These are phyloP conservation scores for Cephalopachus bancanus DNA, from an alignment of 2,797 vertebrate species.

Conservation along the genomic window DNA sequence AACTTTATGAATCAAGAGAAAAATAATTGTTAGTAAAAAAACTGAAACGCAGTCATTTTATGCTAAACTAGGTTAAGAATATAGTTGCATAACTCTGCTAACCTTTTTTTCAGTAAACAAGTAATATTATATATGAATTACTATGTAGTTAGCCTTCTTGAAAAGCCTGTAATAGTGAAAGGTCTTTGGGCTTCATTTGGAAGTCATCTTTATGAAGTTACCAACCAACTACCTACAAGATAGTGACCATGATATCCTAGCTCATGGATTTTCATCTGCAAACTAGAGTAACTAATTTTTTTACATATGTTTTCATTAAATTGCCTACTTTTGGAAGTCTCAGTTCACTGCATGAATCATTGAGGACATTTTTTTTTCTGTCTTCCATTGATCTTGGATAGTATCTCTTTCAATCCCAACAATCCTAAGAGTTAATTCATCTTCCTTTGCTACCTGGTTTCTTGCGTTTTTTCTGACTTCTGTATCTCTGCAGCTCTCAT, in stretches of 20 bases:
- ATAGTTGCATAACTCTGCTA: neutral
- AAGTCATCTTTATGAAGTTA: neutral
- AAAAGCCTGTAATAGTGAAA: neutral
- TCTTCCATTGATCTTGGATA: too few species aligned
- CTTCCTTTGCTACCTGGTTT: too few species aligned
- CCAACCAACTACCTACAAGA: neutral
- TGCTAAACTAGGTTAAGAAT: neutral
- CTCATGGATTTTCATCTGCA: neutral
- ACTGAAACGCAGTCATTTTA: neutral
- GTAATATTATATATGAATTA: neutral
- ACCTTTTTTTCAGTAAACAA: constrained; percentile 48
- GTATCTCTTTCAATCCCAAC: too few species aligned
- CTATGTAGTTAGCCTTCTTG: neutral
- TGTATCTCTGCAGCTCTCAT: too few species aligned
- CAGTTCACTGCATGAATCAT: neutral
- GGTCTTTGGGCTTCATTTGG: neutral
- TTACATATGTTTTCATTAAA: neutral
- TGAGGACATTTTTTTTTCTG: too few species aligned
- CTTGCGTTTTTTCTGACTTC: too few species aligned
- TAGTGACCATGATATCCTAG: accelerated
- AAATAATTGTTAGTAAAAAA: constrained; percentile 25
- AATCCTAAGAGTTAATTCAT: too few species aligned
- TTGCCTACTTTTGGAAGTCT: neutral
- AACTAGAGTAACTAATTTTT: neutral
- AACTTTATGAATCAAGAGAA: constrained; percentile 43